phyloP scores from a whole-genome alignment of 1,140 invertebrate species.

The Globodera rostochiensis region DNA sequence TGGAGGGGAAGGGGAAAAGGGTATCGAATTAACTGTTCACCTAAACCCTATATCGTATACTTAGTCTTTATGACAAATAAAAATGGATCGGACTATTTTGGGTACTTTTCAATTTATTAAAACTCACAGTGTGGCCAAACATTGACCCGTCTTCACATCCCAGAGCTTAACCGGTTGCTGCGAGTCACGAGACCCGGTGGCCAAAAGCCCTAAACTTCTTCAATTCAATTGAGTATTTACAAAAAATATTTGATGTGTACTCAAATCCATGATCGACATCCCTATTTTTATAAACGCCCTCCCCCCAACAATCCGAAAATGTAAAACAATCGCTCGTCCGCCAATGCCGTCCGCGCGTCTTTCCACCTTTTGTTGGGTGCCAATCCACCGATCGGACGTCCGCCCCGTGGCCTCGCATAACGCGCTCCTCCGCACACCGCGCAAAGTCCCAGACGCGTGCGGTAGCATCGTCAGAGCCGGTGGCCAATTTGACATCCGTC shows the following conservation, averaged over 20 bases:
- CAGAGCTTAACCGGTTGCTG: constrained; percentile 99
- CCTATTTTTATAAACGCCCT: too few species aligned
- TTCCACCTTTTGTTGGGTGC: constrained; percentile 90
- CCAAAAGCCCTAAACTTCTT: constrained; percentile 75
- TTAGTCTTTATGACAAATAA: too few species aligned
- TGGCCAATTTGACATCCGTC: constrained; percentile 95
- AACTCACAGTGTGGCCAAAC: constrained; percentile 72
- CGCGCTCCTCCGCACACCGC: constrained; percentile 90
- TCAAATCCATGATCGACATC: too few species aligned
- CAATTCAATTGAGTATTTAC: neutral
- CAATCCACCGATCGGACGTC: constrained; percentile 99
- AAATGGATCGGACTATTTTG: too few species aligned
- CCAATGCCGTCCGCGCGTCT: neutral
- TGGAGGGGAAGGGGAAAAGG: constrained; percentile 66
- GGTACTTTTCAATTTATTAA: constrained; percentile 22
- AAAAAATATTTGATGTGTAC: neutral
- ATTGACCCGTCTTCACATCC: constrained; percentile 92
- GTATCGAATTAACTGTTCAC: neutral
- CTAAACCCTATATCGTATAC: too few species aligned
- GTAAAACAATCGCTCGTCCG: neutral
- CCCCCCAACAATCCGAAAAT: too few species aligned
- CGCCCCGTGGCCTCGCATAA: constrained; percentile 93
- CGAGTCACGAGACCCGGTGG: constrained; percentile 98
- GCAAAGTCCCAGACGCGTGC: constrained; percentile 98
- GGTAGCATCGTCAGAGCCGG: constrained; percentile 98